A percentile compares a stretch with the other conserved stretches of the same genome.
phyloP scores from a whole-genome alignment of 2,888 invertebrate genomes.

The Sisyra terminalis region DNA sequence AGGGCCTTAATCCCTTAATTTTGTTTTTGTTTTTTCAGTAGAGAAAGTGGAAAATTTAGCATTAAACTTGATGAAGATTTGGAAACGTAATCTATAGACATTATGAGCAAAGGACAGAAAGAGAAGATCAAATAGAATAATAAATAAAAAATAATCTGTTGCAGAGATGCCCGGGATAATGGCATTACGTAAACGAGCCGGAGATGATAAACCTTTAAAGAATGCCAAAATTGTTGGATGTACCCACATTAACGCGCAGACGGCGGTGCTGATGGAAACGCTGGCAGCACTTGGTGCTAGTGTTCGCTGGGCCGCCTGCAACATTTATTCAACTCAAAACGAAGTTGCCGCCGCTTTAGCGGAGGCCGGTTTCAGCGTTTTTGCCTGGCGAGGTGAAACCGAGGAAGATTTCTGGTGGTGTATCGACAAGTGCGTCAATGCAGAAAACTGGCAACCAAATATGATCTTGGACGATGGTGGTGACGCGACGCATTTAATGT shows the following conservation, averaged over 20 bases:
- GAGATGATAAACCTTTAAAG: constrained; percentile 85
- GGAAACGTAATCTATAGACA: too few species aligned
- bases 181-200: constrained; percentile 79
- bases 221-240: constrained; percentile 92
- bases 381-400: constrained; percentile 94
- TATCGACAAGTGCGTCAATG: constrained; percentile 87
- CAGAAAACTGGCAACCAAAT: constrained; percentile 91
- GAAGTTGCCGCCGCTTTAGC: constrained; percentile 94
- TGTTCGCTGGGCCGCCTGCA: constrained; percentile 93
- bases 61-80: too few species aligned
- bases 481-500: constrained; percentile 90
- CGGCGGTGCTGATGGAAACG: constrained; percentile 87
- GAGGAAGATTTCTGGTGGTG: constrained; percentile 99
- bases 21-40: too few species aligned
- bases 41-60: too few species aligned
- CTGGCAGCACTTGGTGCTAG: constrained; percentile 76
- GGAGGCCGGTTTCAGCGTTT: constrained; percentile 76
- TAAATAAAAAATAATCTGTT: neutral
- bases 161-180: constrained; percentile 94
- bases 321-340: constrained; percentile 95
- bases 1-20: too few species aligned
- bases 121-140: too few species aligned
- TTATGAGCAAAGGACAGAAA: too few species aligned
- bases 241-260: constrained; percentile 97
- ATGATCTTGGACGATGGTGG: constrained; percentile 97